A percentile compares a stretch with the other conserved stretches of the same genome.
These are phyloP conservation scores for Tuberolachnus salignus DNA, from an alignment of 2,888 invertebrate species.

Conservation along the genomic window DNA sequence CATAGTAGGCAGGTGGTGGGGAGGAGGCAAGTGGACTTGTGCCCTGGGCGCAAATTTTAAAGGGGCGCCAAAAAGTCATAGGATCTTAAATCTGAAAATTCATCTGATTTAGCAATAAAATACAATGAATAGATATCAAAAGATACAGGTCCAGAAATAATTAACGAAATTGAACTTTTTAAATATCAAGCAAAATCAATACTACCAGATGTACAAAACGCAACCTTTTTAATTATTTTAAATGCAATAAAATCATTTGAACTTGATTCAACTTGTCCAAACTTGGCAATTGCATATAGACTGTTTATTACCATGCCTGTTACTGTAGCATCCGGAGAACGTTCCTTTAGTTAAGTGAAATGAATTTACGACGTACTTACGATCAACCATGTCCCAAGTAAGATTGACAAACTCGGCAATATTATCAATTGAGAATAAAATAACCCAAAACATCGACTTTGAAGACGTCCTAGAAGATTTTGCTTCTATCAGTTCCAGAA, in stretches of 20 bases:
- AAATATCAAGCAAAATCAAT: background rate
- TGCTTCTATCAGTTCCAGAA: background rate
- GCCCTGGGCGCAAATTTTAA: no score
- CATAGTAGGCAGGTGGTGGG: no score
- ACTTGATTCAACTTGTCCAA: constrained; percentile 24
- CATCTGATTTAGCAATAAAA: no score
- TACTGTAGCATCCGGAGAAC: background rate
- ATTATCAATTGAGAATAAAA: constrained; percentile 2
- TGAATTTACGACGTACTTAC: background rate
- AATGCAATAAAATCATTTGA: constrained; percentile 6
- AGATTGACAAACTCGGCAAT: constrained; percentile 7
- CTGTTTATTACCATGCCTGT: constrained; percentile 13
- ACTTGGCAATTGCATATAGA: constrained; percentile 4
- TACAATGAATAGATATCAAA: no score
- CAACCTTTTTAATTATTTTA: background rate
- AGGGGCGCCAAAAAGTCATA: no score
- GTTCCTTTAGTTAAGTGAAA: constrained; percentile 22
- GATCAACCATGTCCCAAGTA: background rate
- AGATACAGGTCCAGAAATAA: no score
- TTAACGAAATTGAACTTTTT: no score
- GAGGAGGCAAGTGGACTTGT: no score
- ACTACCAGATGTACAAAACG: background rate
- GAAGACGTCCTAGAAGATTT: constrained; percentile 15
- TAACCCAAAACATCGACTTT: constrained; percentile 1
- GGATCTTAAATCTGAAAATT: no score